Base-by-base conservation (phyloP, 2,113 vertebrate genomes). In the Bettongia penicillata region DNA sequence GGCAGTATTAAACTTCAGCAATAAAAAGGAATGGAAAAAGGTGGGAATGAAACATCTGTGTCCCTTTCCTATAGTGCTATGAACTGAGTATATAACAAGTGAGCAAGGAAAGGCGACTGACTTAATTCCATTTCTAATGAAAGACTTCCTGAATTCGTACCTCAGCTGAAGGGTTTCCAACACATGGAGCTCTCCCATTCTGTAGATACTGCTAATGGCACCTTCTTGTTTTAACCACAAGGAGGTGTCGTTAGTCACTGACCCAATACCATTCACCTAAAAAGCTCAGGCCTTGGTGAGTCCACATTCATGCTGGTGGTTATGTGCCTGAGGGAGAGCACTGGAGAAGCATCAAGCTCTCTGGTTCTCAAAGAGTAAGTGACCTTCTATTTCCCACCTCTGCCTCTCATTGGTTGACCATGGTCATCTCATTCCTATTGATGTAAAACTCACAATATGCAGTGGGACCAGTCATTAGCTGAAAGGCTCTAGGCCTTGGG, bases 1-100 rank as follows among this genome's bases (percentile, higher is more conserved):
- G 94, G 92, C 89, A 49, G 91, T 96, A 98, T 97, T 97, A 97
- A 95, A 97, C 61, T 94, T 57, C 26, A 93, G 97, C 57, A 93
- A 90, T 97, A 55, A 92, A 96, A 90, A 93, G 0, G 0, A 57
- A 94, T 94, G 91, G 93, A 96, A 97, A 98, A 98, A 92, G 7
- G 89, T 55, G 51, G n/a, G 25, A 95, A 93, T 95, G 96, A 97
- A 97, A 95, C 94, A 94, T 2, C 94, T 95, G 57, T 89, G 68
- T 95, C 93, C 53, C 94, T 93, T 95, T 94, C 89, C 50, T 61
- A 51, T 43, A 16, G 55, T 77, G 95, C 95, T 93, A 91, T 3
- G 3, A 97, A 91, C 96, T 93, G 94, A 91, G 92, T 94, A 89
- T 0, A 0, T 93, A 93, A 94, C 53, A 55, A 96, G 92, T 28